A percentile compares a stretch with the other conserved stretches of the same genome.
Evolutionary conservation across 2,797 vertebrate genomes (phyloP).

Genomic region (Girardinus metallicus): DNA sequence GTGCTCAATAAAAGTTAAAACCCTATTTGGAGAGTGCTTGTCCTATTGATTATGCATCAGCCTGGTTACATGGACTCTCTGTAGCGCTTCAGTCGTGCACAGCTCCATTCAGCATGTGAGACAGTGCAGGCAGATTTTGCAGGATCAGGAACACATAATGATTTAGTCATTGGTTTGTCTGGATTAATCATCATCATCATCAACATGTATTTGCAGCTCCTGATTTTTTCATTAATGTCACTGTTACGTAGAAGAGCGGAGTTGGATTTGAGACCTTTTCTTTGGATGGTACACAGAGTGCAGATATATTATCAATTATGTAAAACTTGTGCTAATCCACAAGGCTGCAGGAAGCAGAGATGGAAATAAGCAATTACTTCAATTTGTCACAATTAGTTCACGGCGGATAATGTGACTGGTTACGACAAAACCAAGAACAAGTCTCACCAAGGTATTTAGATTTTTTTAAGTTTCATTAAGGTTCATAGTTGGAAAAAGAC

Average conservation of each 20-base stretch:
- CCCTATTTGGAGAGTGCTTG: slow-evolving; percentile 68
- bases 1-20: slow-evolving; percentile 65
- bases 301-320: not conserved
- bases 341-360: not conserved
- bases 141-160: not conserved
- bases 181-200: not conserved
- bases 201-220: not conserved
- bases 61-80: slow-evolving; percentile 57
- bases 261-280: not conserved
- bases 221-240: not conserved
- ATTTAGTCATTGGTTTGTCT: not conserved
- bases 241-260: not conserved
- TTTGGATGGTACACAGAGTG: not conserved
- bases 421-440: too few relatives aligned
- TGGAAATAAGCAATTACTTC: not conserved
- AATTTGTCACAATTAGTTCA: not conserved
- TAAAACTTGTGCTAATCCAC: not conserved
- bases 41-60: slow-evolving; percentile 76
- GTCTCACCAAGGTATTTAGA: too few relatives aligned
- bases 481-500: not conserved
- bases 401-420: not conserved
- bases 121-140: not conserved
- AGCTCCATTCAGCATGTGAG: not conserved
- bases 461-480: not conserved
- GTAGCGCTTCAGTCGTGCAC: slow-evolving; percentile 1